phyloP scores from a whole-genome alignment of 2,797 vertebrate species.

The Cuculus canorus region DNA sequence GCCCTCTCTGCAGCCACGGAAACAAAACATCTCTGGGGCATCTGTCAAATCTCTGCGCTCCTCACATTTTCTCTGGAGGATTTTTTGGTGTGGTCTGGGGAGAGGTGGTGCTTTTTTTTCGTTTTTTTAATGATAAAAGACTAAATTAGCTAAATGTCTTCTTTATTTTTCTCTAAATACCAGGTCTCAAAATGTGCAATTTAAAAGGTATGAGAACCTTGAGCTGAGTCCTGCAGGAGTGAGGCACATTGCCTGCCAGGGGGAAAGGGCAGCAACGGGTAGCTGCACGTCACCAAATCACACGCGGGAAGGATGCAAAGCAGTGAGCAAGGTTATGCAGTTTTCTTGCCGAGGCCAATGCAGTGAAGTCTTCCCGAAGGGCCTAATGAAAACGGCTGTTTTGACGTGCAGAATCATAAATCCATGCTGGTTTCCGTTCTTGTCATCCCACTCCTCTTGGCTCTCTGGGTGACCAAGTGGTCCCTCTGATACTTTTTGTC shows the following conservation, averaged over 20 bases:
- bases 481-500: background rate
- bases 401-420: background rate
- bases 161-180: background rate
- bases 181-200: background rate
- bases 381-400: background rate
- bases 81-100: background rate
- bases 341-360: background rate
- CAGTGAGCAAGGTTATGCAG: background rate
- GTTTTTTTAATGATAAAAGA: background rate
- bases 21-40: rapidly evolving
- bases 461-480: background rate
- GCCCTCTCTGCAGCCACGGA: background rate
- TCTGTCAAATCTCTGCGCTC: background rate
- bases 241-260: rapidly evolving
- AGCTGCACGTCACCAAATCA: rapidly evolving
- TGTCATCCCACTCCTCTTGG: background rate
- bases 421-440: background rate
- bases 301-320: background rate
- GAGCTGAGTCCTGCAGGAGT: background rate
- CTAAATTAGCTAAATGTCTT: background rate
- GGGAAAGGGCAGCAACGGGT: background rate
- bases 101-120: no score
- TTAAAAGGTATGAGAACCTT: background rate
- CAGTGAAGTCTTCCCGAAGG: background rate
- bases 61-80: background rate